Percentiles rank a stretch among this genome's conserved stretches.
Evolutionary conservation across 2,797 vertebrate genomes (phyloP).

Genomic region (Hippocampus kuda): DNA sequence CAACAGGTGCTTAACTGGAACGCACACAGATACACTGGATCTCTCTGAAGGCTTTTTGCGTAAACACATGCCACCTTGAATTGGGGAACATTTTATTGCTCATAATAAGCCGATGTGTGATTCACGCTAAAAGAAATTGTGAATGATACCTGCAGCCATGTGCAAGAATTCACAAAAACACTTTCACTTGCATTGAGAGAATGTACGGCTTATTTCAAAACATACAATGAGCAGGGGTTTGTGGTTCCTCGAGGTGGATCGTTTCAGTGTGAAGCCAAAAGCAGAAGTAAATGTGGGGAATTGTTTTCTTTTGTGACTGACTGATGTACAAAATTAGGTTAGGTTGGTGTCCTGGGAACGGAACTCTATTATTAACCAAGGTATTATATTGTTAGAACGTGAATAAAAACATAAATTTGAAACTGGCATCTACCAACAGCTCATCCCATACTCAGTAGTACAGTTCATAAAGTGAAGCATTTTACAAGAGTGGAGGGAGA

Average conservation of each 20-base stretch:
- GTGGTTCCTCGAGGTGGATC: background rate
- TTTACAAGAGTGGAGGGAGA: background rate
- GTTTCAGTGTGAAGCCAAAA: background rate
- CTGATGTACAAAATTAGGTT: no score
- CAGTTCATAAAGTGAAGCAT: background rate
- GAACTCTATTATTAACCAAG: background rate
- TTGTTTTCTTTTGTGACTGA: background rate
- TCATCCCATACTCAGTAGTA: background rate
- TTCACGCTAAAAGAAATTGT: slow-evolving; percentile 30
- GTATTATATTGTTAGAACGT: background rate
- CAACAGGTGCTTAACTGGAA: slow-evolving; percentile 34
- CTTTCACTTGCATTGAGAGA: background rate
- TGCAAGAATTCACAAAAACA: background rate
- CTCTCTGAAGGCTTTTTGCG: slow-evolving; percentile 8
- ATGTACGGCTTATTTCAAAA: background rate
- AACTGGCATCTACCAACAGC: background rate
- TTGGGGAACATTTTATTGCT: slow-evolving; percentile 1
- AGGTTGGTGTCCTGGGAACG: background rate
- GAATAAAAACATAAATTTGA: background rate
- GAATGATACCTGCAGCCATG: slow-evolving; percentile 79
- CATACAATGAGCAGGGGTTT: background rate
- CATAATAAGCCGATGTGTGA: slow-evolving; percentile 35
- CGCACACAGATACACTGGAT: slow-evolving; percentile 11
- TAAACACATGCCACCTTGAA: slow-evolving; percentile 17
- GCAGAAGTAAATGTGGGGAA: background rate